phyloP scores from a whole-genome alignment of 1,140 invertebrate species.

The Halyomorpha halys region DNA sequence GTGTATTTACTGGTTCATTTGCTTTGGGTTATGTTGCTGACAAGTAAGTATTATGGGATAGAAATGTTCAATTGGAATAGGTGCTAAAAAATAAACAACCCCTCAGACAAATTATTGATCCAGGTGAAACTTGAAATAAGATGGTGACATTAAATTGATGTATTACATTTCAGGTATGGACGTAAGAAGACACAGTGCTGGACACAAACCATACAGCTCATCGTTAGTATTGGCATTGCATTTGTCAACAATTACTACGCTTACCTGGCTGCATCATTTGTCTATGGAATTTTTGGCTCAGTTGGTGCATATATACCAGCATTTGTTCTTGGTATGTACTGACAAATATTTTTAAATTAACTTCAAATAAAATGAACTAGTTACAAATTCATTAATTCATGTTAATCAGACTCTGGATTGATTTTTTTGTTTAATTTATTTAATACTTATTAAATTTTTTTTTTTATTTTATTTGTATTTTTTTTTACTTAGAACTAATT shows the following conservation, averaged over 20 bases:
- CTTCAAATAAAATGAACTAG: background rate
- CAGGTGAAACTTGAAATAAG: too few species aligned
- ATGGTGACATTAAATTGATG: too few species aligned
- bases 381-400: background rate
- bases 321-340: conserved; percentile 56
- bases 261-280: conserved; percentile 56
- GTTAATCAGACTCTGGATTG: too few species aligned
- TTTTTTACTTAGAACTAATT: too few species aligned
- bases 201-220: conserved; percentile 56
- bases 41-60: conserved; percentile 40
- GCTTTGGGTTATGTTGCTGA: conserved; percentile 77
- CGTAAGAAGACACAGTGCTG: conserved; percentile 70
- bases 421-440: too few species aligned
- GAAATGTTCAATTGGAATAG: too few species aligned
- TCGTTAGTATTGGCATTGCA: conserved; percentile 58
- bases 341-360: background rate
- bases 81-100: too few species aligned
- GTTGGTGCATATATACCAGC: conserved; percentile 73
- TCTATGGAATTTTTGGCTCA: conserved; percentile 69
- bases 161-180: conserved; percentile 43
- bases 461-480: too few species aligned
- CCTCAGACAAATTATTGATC: too few species aligned
- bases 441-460: too few species aligned
- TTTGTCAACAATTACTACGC: conserved; percentile 63
- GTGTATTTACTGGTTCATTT: conserved; percentile 77